These are phyloP conservation scores for Platysternon megacephalum DNA, from an alignment of 2,113 vertebrate species.

Conservation along the genomic window DNA sequence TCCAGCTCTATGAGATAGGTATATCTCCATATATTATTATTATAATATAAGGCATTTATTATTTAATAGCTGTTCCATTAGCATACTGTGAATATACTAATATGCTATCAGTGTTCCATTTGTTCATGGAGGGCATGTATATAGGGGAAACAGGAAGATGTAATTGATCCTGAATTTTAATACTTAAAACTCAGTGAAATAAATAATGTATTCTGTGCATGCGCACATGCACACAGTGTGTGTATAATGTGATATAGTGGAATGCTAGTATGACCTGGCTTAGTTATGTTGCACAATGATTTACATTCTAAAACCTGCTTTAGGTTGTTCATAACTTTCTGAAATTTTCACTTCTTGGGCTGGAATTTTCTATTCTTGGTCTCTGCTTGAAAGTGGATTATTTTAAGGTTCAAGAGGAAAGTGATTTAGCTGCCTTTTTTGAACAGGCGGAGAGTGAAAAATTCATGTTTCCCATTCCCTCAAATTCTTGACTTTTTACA, in stretches of 20 bases:
- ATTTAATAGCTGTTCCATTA: conserved; percentile 52
- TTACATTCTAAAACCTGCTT: neutral
- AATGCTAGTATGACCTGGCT: neutral
- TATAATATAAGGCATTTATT: conserved; percentile 63
- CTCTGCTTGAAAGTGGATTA: neutral
- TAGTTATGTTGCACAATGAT: neutral
- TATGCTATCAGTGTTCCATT: conserved; percentile 14
- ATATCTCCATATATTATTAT: too few species aligned
- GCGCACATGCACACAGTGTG: neutral
- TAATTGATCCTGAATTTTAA: conserved; percentile 2
- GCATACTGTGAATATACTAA: conserved; percentile 63
- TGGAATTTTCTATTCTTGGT: neutral
- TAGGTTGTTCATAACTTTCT: neutral
- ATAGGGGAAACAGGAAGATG: conserved; percentile 26
- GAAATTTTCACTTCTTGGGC: neutral
- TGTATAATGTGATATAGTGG: neutral
- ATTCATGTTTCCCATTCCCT: neutral
- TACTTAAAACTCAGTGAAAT: conserved; percentile 2
- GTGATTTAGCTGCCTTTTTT: neutral
- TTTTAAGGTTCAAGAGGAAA: neutral
- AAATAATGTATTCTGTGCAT: neutral
- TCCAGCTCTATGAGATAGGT: too few species aligned
- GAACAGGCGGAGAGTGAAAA: neutral
- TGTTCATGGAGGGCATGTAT: conserved; percentile 4
- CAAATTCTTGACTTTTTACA: neutral